Evolutionary conservation across 2,113 vertebrate genomes (phyloP), one percentile per base, ranked within the genome.

Genomic region (Tragelaphus buxtoni): DNA sequence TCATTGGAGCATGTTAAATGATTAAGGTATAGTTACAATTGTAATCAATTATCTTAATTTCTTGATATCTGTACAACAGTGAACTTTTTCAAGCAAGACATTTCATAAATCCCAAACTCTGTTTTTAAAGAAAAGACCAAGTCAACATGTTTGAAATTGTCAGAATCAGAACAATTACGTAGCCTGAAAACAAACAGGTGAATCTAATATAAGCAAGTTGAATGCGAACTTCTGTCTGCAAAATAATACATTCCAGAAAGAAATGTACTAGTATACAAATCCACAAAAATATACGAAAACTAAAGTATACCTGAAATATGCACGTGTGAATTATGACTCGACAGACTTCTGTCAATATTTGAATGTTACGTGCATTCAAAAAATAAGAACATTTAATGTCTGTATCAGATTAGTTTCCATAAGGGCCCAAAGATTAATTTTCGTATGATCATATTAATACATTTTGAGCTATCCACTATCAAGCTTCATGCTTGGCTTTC

Each of bases 41-140:
- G 55, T 26, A 86, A 95, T 47, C 4, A 72, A 72, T 17, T 58
- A 84, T 90, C 32, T 87, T 88, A 83, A 79, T 58, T 79, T 96
- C 35, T 80, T 82, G 85, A 45, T 69, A 89, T 47, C 26, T 93
- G n/a, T 74, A 93, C 18, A 96, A 89, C 58, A 92, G 55, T 81
- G 32, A 95, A 88, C 39, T 85, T 97, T 93, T 94, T 42, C 80
- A 94, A 95, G 83, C 88, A 84, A 76, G 93, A 85, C 3, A 87
- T 82, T 89, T 95, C n/a, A 88, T 90, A 88, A 96, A 80, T 81
- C 28, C 30, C 51, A 87, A 92, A 92, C 39, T 96, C 51, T 84
- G 2, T 90, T 93, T 94, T 96, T 84, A 88, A 90, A 87, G 79
- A 85, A 91, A 87, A 94, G 24, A 79, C 32, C 58, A 80, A 88